These are phyloP conservation scores for Octodon degus DNA, from an alignment of 2,113 vertebrate species.

Conservation along the genomic window DNA sequence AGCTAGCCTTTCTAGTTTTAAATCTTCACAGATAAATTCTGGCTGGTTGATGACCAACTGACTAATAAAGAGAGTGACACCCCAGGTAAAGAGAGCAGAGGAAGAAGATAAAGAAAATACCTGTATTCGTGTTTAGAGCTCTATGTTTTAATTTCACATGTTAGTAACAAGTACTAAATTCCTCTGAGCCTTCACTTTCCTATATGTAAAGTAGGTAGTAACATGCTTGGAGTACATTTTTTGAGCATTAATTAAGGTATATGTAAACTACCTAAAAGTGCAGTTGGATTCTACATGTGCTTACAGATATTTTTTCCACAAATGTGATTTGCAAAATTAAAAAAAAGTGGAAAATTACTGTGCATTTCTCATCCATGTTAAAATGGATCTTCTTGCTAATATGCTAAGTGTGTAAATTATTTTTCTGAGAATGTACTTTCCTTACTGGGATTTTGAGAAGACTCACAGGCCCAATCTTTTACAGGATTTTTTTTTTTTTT, in stretches of 20 bases:
- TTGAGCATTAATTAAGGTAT: conserved; percentile 1
- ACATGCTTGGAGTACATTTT: background rate
- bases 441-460: background rate
- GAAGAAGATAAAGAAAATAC: background rate
- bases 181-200: background rate
- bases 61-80: background rate
- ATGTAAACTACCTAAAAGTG: background rate
- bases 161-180: background rate
- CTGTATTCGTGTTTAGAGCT: background rate
- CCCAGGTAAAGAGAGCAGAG: background rate
- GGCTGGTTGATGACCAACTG: background rate
- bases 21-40: background rate
- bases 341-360: background rate
- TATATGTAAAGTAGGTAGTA: background rate
- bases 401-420: background rate
- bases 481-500: background rate
- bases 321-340: background rate
- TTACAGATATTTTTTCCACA: background rate
- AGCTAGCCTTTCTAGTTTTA: background rate
- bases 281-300: background rate
- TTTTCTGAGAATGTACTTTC: background rate
- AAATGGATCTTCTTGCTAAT: background rate
- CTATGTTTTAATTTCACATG: background rate
- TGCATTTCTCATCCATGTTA: background rate
- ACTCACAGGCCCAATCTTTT: background rate